Evolutionary conservation across 1,140 invertebrate genomes (phyloP).

Genomic region (Drosophila serrata): DNA sequence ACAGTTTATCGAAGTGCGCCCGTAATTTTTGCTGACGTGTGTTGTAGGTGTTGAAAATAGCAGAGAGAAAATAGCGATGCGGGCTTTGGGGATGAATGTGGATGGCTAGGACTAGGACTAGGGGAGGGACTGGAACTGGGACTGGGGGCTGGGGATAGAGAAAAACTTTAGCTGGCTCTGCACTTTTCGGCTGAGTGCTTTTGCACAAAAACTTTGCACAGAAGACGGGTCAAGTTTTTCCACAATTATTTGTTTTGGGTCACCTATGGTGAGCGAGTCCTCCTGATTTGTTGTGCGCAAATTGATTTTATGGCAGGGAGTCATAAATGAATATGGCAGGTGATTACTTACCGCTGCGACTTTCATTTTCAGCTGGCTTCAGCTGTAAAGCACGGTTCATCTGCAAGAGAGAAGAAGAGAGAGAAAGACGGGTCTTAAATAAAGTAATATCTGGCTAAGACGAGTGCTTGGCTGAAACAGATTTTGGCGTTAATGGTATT

Average conservation of each 20-base stretch:
- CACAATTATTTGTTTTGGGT: slow-evolving; percentile 72
- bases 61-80: slow-evolving; percentile 11
- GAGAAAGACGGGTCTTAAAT: not conserved
- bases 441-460: slow-evolving; percentile 10
- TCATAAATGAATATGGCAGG: slow-evolving; percentile 39
- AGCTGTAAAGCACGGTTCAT: slow-evolving; percentile 99
- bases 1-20: slow-evolving; percentile 82
- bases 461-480: slow-evolving; percentile 15
- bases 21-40: slow-evolving; percentile 82
- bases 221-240: slow-evolving; percentile 72
- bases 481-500: slow-evolving; percentile 19
- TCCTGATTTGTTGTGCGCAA: slow-evolving; percentile 52
- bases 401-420: slow-evolving; percentile 87
- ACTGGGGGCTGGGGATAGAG: no score
- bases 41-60: slow-evolving; percentile 75
- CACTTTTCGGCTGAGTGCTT: slow-evolving; percentile 65
- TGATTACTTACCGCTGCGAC: slow-evolving; percentile 95
- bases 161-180: slow-evolving; percentile 68
- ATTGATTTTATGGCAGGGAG: slow-evolving; percentile 63
- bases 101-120: not conserved
- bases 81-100: not conserved
- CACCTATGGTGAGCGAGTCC: slow-evolving; percentile 63
- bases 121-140: not conserved
- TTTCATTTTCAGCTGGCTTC: slow-evolving; percentile 99
- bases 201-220: slow-evolving; percentile 57